Evolutionary conservation across 2,797 vertebrate species (phyloP), one percentile per base, ranked within the genome.

Genomic region (Squalus acanthias): DNA sequence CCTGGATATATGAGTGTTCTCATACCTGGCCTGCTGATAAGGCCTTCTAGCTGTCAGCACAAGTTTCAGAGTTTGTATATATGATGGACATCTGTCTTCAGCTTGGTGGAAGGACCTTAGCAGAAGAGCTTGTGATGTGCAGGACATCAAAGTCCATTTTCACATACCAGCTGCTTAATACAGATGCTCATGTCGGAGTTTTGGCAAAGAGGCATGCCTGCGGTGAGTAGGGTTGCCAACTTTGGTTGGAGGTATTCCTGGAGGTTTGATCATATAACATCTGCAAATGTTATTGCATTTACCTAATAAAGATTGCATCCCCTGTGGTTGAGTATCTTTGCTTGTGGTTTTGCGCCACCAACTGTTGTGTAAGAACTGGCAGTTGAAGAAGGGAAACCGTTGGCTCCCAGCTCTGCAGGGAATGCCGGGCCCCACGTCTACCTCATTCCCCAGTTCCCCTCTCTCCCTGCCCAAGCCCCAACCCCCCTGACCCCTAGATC

Each of bases 271-370:
- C 6, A 79, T 79, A 79, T 79, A 33, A 63, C 9, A 1, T 79
- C 33, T 79, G 74, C 74, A 79, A 79, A 79, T 79, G 74, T n/a
- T n/a, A 79, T 79, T 79, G 29, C n/a, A 82, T 82, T 82, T 82
- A 46, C 39, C 79, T 82, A 46, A 6, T 76, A 82, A 39, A 20
- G 13, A 2, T 82, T 82, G 39, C 3, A 15, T 82, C 79, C 39
- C 39, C 39, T 82, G n/a, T 82, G 79, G 15, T 82, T 82, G 39
- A 46, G 17, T 82, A 39, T 79, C 1, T 39, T 82, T 82, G 39
- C 5, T 46, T 46, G 39, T 46, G 3, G 79, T 82, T 79, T 39
- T 79, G 13, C 2, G 3, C n/a, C 29, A 79, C n/a, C 10, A 39
- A 0, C 76, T 79, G n/a, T 46, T 46, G 13, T 46, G 39, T 6